Percentiles rank a stretch among this genome's conserved stretches.
phyloP scores from a whole-genome alignment of 2,797 vertebrate species.

The Crocodylus rhombifer region DNA sequence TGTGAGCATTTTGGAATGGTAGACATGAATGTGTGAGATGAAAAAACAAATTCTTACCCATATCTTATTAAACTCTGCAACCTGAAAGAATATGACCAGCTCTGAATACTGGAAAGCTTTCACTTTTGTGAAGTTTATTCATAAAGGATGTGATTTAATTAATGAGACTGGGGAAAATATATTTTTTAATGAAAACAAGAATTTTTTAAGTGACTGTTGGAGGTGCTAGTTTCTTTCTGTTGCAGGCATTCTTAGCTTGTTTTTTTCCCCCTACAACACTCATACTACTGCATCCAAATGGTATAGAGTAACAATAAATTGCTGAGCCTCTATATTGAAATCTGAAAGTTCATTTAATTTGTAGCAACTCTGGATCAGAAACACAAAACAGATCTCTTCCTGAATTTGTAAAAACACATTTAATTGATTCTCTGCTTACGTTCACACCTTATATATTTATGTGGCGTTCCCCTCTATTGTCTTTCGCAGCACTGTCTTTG shows the following conservation, averaged over 20 bases:
- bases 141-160: neutral
- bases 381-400: conserved; percentile 34
- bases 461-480: neutral
- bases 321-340: neutral
- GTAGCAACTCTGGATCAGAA: conserved; percentile 5
- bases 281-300: neutral
- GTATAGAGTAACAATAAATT: neutral
- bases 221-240: neutral
- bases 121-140: neutral
- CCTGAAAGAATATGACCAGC: conserved; percentile 19
- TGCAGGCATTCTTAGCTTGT: neutral
- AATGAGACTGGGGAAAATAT: neutral
- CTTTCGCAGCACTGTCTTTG: neutral
- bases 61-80: conserved; percentile 50
- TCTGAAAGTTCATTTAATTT: neutral
- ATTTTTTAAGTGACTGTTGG: conserved; percentile 4
- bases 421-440: neutral
- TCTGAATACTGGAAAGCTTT: conserved; percentile 44
- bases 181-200: neutral
- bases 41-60: conserved; percentile 34
- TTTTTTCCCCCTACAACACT: neutral
- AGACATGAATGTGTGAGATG: conserved; percentile 57
- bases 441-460: neutral
- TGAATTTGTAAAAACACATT: neutral
- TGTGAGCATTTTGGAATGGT: conserved; percentile 59